Conservation (phyloP, 2,888 invertebrate genomes). For the Bombylius major region DNA sequence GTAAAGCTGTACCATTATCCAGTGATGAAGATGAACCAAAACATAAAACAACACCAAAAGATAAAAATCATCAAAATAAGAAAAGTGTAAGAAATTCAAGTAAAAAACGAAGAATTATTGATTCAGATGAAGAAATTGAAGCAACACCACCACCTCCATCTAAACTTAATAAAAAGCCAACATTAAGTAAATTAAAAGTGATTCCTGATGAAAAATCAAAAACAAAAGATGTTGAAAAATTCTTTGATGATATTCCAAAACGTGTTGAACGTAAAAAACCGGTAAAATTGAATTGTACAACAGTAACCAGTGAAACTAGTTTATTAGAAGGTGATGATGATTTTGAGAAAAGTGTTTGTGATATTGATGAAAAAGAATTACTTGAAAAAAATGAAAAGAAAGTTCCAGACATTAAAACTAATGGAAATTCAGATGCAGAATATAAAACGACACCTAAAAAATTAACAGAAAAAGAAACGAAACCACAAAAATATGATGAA, state of each 20-base stretch:
- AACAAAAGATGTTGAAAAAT: slow-evolving; percentile 34
- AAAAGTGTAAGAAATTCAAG: slow-evolving; percentile 12
- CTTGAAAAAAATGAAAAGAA: background rate
- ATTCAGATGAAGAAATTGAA: slow-evolving; percentile 37
- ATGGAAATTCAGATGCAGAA: background rate
- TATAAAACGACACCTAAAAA: background rate
- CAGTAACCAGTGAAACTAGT: slow-evolving; percentile 17
- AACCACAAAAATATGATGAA: background rate
- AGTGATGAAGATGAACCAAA: slow-evolving; percentile 45
- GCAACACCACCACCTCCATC: background rate
- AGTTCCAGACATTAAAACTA: background rate
- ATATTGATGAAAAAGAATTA: slow-evolving; percentile 20
- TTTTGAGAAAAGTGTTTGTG: slow-evolving; percentile 40
- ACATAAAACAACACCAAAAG: slow-evolving; percentile 15
- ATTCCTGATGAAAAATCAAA: background rate
- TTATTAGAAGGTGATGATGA: slow-evolving; percentile 40
- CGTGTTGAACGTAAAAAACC: slow-evolving; percentile 40
- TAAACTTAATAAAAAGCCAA: slow-evolving; percentile 19
- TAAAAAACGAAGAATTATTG: slow-evolving; percentile 28
- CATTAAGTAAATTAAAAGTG: slow-evolving; percentile 24
- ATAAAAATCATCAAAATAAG: slow-evolving; percentile 8
- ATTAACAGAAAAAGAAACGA: background rate
- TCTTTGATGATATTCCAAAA: slow-evolving; percentile 51
- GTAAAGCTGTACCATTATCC: slow-evolving; percentile 32
- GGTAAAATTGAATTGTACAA: slow-evolving; percentile 23